Evolutionary conservation across 92 coral and sea anemone species (phyloP), one percentile per base, ranked within the genome.

Genomic region (Pocillopora grandis): DNA sequence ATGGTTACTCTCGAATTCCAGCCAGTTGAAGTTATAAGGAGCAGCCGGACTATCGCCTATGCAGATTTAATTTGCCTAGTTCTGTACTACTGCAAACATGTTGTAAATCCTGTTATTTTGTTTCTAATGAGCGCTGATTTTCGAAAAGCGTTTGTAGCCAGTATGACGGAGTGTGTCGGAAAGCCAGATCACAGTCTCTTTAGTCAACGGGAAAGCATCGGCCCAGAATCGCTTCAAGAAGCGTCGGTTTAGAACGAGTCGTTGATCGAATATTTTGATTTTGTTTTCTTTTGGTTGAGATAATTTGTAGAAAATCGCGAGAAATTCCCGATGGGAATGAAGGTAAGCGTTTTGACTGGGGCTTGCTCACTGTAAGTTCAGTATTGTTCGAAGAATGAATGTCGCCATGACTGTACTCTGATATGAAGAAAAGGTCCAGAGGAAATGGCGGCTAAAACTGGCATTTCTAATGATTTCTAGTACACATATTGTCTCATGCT

Each of bases 91-190:
- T 76, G 86, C 36, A 94, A 94, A 66, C 98, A 94, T 69, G 77
- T 87, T 10, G 87, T 87, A 55, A 94, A 94, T 70, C 95, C 98
- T 23, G 75, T 91, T 31, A 86, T 94, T 67, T 81, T 94, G 58
- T 94, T 90, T 81, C 87, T 91, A 8, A 94, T 94, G 98, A 94
- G 98, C 73, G 85, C 88, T 5, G 92, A 91, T 33, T 94, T 91
- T 58, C 98, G 89, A 27, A 77, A 79, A 17, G 87, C 87, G 16
- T 89, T 80, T 66, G 60, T 64, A 13, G 81, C 81, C 66, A 18
- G 75, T 55, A 9, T 76, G 13, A 64, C 57, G 36, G 19, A 66
- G 49, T 75, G 86, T 27, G 64, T 5, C 42, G 49, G 57, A 1
- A 73, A 19, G 9, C 19, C 67, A 6, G 76, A 68, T 13, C 58